Evolutionary conservation across 2,888 invertebrate genomes (phyloP), one percentile per base, ranked within the genome.

Genomic region (Brachylomia viminalis): DNA sequence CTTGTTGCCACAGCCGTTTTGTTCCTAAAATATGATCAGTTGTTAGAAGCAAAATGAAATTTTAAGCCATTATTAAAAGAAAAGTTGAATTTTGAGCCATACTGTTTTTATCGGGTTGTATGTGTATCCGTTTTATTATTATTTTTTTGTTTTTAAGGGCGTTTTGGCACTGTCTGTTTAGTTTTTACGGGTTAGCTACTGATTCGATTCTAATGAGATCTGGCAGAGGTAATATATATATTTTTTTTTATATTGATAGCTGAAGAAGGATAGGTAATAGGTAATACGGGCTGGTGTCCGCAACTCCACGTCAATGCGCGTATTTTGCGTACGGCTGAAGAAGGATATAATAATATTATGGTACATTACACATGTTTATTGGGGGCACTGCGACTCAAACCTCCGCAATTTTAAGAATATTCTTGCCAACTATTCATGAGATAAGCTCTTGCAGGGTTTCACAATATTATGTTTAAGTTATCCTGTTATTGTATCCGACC

Each of bases 1-100:
- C 90, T 97, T 97, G 85, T 97, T 97, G 87, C 94, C 97, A 79
- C 97, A 96, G 85, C 97, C 96, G 90, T 97, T 97, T 94, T 95
- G 95, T 91, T 96, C 96, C 96, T 96, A 83, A 30, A 85, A 81
- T n/a, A 56, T 17, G 11, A 61, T 4, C 27, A 68, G 8, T 27
- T 45, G 45, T 83, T 62, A 56, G 8, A 52, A 64, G 17, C 23
- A 8, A 45, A 27, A 15, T 58, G 0, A 13, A n/a, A n/a, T 20
- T 45, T 33, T n/a, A 17, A 17, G 45, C 5, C 2, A 1, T 38
- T 38, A 3, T 27, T 27, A 45, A 45, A 27, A 38, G 17, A n/a
- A 38, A 17, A 17, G 10, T 20, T 17, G 4, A 17, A n/a, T 65
- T 27, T 47, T 65, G 45, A 30, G 30, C 30, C 23, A 3, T 17